Conservation (phyloP, 2,888 invertebrate species). For the Tipula helvola region DNA sequence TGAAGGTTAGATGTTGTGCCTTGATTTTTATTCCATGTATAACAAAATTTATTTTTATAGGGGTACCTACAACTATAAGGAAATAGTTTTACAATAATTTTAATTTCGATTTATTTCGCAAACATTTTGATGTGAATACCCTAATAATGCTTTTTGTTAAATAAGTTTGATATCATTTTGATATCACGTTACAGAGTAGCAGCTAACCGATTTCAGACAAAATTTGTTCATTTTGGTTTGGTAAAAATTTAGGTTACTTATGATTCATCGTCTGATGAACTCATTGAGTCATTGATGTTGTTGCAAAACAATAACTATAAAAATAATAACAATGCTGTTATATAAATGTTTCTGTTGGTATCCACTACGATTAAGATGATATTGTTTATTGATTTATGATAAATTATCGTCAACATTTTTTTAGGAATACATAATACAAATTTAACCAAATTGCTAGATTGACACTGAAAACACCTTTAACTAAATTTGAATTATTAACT, state of each 20-base stretch:
- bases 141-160: background rate
- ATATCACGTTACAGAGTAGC: background rate
- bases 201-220: background rate
- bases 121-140: background rate
- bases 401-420: too few relatives aligned
- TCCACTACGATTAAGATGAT: background rate
- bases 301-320: background rate
- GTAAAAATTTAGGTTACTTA: background rate
- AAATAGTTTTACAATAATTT: background rate
- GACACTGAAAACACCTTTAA: too few relatives aligned
- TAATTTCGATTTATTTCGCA: background rate
- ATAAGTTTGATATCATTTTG: background rate
- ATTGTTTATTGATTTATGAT: too few relatives aligned
- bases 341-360: background rate
- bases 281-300: background rate
- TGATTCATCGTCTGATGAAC: background rate
- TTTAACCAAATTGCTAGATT: too few relatives aligned
- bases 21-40: background rate
- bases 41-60: background rate
- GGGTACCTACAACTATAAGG: background rate
- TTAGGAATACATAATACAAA: too few relatives aligned
- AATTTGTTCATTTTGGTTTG: background rate
- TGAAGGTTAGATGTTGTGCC: background rate
- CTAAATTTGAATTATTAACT: too few relatives aligned
- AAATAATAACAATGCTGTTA: too few relatives aligned